Percentiles rank a stretch among this genome's conserved stretches.
Evolutionary conservation across 1,140 invertebrate genomes (phyloP).

Genomic region (Leptinotarsa undecemlineata): DNA sequence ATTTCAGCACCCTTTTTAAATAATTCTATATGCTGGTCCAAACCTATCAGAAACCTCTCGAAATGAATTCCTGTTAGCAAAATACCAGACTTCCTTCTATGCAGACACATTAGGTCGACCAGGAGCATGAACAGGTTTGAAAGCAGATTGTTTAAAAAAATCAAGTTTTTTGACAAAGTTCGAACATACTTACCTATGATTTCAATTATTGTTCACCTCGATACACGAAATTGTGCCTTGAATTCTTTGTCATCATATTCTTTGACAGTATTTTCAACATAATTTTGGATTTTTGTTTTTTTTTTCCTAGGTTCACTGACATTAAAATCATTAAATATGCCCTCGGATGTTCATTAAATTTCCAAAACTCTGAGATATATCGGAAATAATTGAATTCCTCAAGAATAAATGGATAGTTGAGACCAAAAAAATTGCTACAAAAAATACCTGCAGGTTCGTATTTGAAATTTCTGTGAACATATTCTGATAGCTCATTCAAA

Average conservation of each 20-base stretch:
- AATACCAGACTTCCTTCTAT: neutral
- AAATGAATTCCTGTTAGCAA: neutral
- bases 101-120: neutral
- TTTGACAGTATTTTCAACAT: neutral
- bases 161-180: neutral
- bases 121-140: neutral
- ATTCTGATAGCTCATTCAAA: too few species aligned
- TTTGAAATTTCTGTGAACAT: too few species aligned
- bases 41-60: constrained; percentile 4
- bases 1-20: neutral
- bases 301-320: neutral
- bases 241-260: neutral
- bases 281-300: neutral
- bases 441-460: too few species aligned
- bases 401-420: too few species aligned
- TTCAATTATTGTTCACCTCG: neutral
- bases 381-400: too few species aligned
- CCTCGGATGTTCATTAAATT: neutral
- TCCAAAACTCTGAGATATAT: too few species aligned
- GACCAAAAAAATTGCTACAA: too few species aligned
- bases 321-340: neutral
- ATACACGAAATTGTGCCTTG: neutral
- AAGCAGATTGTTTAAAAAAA: neutral
- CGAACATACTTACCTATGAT: neutral
- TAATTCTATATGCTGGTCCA: neutral